phyloP scores from a whole-genome alignment of 2,797 vertebrate genomes.

The Eutrigla gurnardus region DNA sequence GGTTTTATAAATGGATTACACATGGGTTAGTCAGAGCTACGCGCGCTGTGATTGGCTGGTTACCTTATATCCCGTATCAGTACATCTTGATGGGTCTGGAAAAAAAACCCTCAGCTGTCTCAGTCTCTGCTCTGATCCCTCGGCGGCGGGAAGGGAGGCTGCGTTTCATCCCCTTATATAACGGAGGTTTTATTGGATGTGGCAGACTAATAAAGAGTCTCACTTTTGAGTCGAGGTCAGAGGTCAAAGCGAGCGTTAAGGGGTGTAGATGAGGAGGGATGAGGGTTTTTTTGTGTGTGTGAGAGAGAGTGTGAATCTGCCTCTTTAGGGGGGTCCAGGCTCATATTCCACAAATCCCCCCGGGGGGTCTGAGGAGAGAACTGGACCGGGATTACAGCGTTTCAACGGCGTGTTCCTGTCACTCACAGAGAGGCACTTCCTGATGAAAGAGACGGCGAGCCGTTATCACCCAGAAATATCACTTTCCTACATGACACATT shows the following conservation, averaged over 20 bases:
- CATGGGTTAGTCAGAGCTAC: slow-evolving; percentile 3
- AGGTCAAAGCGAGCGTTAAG: slow-evolving; percentile 76
- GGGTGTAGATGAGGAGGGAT: slow-evolving; percentile 63
- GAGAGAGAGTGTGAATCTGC: slow-evolving; percentile 23
- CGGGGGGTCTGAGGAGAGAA: slow-evolving; percentile 59
- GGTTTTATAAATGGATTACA: slow-evolving; percentile 8
- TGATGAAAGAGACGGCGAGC: slow-evolving; percentile 45
- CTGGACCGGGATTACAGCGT: slow-evolving; percentile 67
- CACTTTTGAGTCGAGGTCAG: slow-evolving; percentile 74
- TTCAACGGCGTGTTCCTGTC: slow-evolving; percentile 67
- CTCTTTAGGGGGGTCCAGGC: slow-evolving; percentile 41
- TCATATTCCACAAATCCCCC: slow-evolving; percentile 69
- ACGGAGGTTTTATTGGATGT: slow-evolving; percentile 80
- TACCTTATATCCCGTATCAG: slow-evolving; percentile 18
- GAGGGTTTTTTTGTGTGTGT: slow-evolving; percentile 37
- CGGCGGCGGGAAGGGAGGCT: slow-evolving; percentile 38
- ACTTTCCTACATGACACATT: slow-evolving; percentile 47
- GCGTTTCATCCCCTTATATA: slow-evolving; percentile 68
- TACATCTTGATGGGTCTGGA: slow-evolving; percentile 41
- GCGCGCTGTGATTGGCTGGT: slow-evolving; percentile 26
- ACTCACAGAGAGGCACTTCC: slow-evolving; percentile 68
- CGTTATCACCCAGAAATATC: slow-evolving; percentile 31
- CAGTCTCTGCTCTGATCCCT: slow-evolving; percentile 61
- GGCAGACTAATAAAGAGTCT: slow-evolving; percentile 82
- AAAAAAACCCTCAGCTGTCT: slow-evolving; percentile 61